These are phyloP conservation scores for Calidris pygmaea DNA, from an alignment of 2,113 vertebrate genomes.

Conservation along the genomic window DNA sequence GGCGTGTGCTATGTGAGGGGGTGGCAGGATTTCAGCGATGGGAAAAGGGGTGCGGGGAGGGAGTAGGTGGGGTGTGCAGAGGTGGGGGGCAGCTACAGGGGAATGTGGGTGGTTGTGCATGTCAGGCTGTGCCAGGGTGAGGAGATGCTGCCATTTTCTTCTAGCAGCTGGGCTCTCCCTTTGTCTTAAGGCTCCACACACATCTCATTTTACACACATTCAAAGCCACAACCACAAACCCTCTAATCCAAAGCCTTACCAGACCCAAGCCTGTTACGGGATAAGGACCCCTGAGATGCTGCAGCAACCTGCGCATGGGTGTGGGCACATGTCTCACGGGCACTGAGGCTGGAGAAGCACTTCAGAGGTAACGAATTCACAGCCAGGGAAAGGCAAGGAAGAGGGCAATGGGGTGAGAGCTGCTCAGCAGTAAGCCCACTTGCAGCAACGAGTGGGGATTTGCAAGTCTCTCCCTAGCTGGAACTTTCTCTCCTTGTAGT, in stretches of 20 bases:
- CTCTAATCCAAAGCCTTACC: neutral
- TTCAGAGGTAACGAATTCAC: neutral
- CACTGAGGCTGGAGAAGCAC: neutral
- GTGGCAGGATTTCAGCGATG: neutral
- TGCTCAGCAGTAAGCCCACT: neutral
- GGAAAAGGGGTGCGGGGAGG: neutral
- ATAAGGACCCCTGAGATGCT: neutral
- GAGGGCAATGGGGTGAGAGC: accelerated
- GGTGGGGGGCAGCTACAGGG: neutral
- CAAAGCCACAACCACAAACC: neutral
- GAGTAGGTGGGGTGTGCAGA: neutral
- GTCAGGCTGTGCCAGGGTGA: neutral
- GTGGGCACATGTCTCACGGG: accelerated
- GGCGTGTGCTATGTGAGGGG: neutral
- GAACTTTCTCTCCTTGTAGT: accelerated
- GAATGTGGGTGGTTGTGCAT: neutral
- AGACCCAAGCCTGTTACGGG: accelerated
- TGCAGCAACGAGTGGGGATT: neutral
- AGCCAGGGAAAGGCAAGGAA: neutral
- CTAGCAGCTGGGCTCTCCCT: neutral
- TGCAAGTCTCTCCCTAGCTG: too few species aligned
- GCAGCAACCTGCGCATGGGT: neutral
- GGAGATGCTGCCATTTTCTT: neutral
- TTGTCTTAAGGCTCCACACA: neutral
- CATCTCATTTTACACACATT: neutral